These are phyloP conservation scores for Mythimna albipuncta DNA, from an alignment of 2,888 invertebrate species.

Conservation along the genomic window DNA sequence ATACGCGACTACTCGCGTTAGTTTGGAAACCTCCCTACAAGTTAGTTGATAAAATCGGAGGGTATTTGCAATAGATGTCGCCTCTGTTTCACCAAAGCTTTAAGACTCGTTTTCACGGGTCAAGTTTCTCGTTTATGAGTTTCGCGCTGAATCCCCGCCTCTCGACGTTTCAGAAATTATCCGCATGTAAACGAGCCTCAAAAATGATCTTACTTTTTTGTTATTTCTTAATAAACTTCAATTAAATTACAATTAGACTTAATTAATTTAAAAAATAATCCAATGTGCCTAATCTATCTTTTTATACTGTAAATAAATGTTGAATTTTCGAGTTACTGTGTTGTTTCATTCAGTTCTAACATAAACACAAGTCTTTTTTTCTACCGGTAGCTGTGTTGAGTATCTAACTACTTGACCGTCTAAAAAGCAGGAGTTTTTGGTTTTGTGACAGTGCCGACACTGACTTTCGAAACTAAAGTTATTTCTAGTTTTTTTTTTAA, in stretches of 20 bases:
- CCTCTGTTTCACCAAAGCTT: background rate
- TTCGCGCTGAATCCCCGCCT: background rate
- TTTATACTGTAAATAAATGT: conserved; percentile 53
- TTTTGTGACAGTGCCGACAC: too few relatives aligned
- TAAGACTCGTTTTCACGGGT: background rate
- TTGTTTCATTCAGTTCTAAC: conserved; percentile 13
- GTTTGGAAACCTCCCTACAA: background rate
- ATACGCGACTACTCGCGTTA: background rate
- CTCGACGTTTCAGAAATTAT: background rate
- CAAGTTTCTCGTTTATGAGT: background rate
- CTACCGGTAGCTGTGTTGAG: too few relatives aligned
- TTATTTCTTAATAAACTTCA: background rate
- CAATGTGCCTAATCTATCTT: conserved; percentile 38
- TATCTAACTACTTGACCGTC: too few relatives aligned
- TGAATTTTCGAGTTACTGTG: conserved; percentile 14
- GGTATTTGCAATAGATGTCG: background rate
- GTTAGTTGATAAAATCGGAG: background rate
- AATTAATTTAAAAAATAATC: conserved; percentile 17
- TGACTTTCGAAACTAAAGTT: too few relatives aligned
- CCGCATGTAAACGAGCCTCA: background rate
- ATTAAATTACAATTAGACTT: background rate
- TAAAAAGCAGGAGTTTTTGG: too few relatives aligned
- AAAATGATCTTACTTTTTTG: background rate
- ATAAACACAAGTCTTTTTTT: too few relatives aligned
- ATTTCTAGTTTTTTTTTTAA: too few relatives aligned